phyloP scores from a whole-genome alignment of 1,140 invertebrate genomes.

The Ceratosolen solmsi region DNA sequence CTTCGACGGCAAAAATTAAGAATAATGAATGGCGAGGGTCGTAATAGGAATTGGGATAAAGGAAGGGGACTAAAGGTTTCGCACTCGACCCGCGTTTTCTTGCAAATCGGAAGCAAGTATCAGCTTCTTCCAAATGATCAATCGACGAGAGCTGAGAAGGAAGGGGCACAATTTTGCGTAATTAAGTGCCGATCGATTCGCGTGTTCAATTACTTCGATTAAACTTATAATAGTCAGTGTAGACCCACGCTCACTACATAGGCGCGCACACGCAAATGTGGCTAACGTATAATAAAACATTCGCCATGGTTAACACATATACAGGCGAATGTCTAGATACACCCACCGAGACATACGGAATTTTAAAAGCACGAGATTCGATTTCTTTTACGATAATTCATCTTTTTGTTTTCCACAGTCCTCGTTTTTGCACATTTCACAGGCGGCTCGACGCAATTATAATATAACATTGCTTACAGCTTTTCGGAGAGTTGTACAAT shows the following conservation, averaged over 20 bases:
- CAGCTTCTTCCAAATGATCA: not conserved
- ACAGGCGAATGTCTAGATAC: not conserved
- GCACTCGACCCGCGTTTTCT: not conserved
- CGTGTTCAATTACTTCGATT: conserved; percentile 14
- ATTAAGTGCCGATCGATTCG: conserved; percentile 7
- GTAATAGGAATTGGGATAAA: too few relatives aligned
- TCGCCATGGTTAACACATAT: not conserved
- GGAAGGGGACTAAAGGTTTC: not conserved
- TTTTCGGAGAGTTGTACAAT: too few relatives aligned
- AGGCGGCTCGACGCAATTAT: not conserved
- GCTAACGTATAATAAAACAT: not conserved
- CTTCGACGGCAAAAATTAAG: too few relatives aligned
- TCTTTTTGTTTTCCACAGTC: not conserved
- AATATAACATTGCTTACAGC: not conserved
- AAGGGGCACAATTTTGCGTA: not conserved
- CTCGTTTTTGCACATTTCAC: not conserved
- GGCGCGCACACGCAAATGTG: not conserved
- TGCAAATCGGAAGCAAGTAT: not conserved
- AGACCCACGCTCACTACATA: not conserved
- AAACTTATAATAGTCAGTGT: not conserved
- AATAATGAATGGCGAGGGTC: too few relatives aligned
- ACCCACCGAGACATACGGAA: not conserved
- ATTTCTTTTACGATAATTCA: conserved; percentile 6
- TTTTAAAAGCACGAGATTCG: not conserved
- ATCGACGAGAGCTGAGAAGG: not conserved